Evolutionary conservation across 2,113 vertebrate species (phyloP).

Genomic region (Corynorhinus townsendii): DNA sequence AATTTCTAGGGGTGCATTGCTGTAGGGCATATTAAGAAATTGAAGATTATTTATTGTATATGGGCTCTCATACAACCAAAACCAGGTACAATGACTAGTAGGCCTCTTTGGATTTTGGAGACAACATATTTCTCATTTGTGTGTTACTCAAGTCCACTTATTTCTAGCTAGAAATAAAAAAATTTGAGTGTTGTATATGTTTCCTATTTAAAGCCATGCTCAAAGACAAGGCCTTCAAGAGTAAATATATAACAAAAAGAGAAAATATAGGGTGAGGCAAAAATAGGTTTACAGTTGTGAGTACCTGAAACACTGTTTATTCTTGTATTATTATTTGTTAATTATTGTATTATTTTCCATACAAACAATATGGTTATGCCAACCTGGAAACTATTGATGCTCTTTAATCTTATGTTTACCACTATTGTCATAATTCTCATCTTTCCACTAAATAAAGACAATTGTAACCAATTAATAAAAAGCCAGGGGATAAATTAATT

Average conservation of each 20-base stretch:
- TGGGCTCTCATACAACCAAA: background rate
- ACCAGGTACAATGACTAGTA: background rate
- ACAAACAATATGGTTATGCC: background rate
- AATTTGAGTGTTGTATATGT: background rate
- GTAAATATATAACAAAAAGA: background rate
- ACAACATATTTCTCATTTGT: background rate
- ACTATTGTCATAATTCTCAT: background rate
- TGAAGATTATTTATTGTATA: background rate
- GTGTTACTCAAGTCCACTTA: background rate
- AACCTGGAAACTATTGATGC: background rate
- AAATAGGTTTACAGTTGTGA: background rate
- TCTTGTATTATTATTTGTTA: background rate
- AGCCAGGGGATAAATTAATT: background rate
- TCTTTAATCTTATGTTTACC: background rate
- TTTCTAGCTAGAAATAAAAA: background rate
- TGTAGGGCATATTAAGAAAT: background rate
- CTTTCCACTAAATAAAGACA: background rate
- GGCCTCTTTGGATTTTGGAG: background rate
- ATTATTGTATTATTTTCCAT: background rate
- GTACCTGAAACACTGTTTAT: background rate
- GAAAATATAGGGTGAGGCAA: background rate
- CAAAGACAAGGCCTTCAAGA: background rate
- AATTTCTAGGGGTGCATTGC: background rate
- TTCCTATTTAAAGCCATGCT: background rate
- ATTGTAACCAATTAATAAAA: background rate